These are phyloP conservation scores for Drosophila sulfurigaster DNA, from an alignment of 1,140 invertebrate species.

Conservation along the genomic window DNA sequence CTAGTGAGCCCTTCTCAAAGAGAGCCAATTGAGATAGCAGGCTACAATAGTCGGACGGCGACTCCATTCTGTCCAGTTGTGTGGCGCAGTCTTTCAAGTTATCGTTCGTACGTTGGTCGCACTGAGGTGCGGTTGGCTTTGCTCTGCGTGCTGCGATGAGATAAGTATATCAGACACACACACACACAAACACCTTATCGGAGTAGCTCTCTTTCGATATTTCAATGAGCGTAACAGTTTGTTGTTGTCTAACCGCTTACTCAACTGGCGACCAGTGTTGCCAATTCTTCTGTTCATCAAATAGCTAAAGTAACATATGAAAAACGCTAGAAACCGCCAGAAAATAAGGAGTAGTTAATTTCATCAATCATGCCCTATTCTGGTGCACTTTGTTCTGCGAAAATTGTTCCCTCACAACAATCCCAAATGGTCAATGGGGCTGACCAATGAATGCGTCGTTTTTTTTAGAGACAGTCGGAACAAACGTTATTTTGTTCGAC, in stretches of 20 bases:
- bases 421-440: too few relatives aligned
- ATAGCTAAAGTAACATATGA: too few relatives aligned
- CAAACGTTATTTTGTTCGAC: too few relatives aligned
- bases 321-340: too few relatives aligned
- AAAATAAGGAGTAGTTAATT: too few relatives aligned
- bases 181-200: slow-evolving; percentile 18
- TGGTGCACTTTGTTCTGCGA: too few relatives aligned
- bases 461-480: too few relatives aligned
- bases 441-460: too few relatives aligned
- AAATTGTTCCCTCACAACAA: too few relatives aligned
- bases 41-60: not conserved
- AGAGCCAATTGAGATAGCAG: slow-evolving; percentile 25
- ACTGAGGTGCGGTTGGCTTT: slow-evolving; percentile 42
- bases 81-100: slow-evolving; percentile 16
- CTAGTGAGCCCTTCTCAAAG: slow-evolving; percentile 38
- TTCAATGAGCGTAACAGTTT: slow-evolving; percentile 8
- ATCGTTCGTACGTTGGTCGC: slow-evolving; percentile 1
- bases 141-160: slow-evolving; percentile 18
- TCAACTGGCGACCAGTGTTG: not conserved
- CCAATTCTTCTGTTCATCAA: too few relatives aligned
- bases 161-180: slow-evolving; percentile 16
- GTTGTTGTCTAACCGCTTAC: slow-evolving; percentile 13
- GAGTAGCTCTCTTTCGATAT: slow-evolving; percentile 30
- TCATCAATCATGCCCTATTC: too few relatives aligned
- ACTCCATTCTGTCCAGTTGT: slow-evolving; percentile 10